Evolutionary conservation across 2,113 vertebrate genomes (phyloP).

Genomic region (Mobula hypostoma): DNA sequence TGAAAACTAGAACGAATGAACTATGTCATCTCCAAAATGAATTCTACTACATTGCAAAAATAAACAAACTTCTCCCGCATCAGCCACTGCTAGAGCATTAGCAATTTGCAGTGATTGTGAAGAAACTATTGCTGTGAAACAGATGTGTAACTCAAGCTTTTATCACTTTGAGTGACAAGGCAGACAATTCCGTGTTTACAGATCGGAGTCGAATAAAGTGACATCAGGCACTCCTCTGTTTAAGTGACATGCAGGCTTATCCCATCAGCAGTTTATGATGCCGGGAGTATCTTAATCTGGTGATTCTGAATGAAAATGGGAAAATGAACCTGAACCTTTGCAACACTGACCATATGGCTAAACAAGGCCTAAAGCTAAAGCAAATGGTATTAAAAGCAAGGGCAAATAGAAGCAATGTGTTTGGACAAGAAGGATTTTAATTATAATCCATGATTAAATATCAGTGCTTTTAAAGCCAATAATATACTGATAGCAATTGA

Average conservation of each 20-base stretch:
- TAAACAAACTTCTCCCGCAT: conserved; percentile 55
- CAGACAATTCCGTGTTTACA: conserved; percentile 54
- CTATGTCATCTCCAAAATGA: conserved; percentile 49
- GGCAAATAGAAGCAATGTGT: conserved; percentile 48
- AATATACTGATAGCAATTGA: conserved; percentile 47
- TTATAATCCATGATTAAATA: conserved; percentile 45
- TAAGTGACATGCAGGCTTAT: conserved; percentile 57
- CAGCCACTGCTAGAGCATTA: conserved; percentile 54
- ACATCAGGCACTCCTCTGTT: conserved; percentile 59
- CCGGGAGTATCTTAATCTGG: conserved; percentile 53
- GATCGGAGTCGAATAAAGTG: conserved; percentile 55
- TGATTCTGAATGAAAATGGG: conserved; percentile 41
- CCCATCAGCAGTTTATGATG: conserved; percentile 58
- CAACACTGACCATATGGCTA: conserved; percentile 56
- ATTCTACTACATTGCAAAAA: conserved; percentile 51
- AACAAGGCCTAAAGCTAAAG: conserved; percentile 53
- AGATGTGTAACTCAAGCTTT: conserved; percentile 54
- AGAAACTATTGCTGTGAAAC: conserved; percentile 62
- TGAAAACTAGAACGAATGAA: conserved; percentile 50
- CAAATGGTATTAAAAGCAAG: conserved; percentile 61
- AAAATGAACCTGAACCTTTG: conserved; percentile 51
- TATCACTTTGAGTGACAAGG: conserved; percentile 56
- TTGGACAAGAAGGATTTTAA: conserved; percentile 51
- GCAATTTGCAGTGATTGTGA: conserved; percentile 46
- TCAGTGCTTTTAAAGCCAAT: conserved; percentile 44